These are phyloP conservation scores for Cichlasoma orientale DNA, from an alignment of 2,797 vertebrate genomes.

Conservation along the genomic window DNA sequence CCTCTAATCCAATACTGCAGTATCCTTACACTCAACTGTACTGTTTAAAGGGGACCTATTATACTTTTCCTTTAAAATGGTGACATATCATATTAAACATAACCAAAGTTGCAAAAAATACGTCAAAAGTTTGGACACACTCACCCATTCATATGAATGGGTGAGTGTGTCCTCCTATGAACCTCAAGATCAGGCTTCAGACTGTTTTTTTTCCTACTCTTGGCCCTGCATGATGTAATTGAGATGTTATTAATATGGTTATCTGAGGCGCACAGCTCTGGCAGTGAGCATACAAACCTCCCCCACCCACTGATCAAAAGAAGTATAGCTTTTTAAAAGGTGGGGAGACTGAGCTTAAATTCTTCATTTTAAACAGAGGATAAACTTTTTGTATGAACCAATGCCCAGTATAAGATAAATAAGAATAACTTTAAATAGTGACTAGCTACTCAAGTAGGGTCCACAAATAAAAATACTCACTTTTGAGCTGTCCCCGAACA, in stretches of 20 bases:
- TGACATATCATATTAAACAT: too few species aligned
- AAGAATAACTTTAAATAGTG: not conserved
- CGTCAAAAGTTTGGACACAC: too few species aligned
- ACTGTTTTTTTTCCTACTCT: not conserved
- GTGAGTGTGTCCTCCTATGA: too few species aligned
- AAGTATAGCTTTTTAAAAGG: not conserved
- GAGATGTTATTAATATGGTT: not conserved
- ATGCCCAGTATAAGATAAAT: not conserved
- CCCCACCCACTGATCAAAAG: not conserved
- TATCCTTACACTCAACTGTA: slow-evolving; percentile 71
- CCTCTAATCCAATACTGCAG: not conserved
- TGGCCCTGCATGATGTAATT: not conserved
- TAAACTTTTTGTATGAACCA: not conserved
- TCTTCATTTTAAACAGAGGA: not conserved
- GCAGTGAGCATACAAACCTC: not conserved
- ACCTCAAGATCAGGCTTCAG: not conserved
- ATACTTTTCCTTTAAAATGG: not conserved
- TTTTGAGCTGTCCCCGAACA: slow-evolving; percentile 90
- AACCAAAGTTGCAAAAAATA: too few species aligned
- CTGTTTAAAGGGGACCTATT: not conserved
- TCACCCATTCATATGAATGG: too few species aligned
- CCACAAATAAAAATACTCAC: slow-evolving; percentile 76
- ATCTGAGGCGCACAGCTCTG: not conserved
- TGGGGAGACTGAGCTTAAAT: not conserved
- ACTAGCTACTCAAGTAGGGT: not conserved